A percentile compares a stretch with the other conserved stretches of the same genome.
Evolutionary conservation across 2,888 invertebrate species (phyloP).

Genomic region (Petrophora chlorosata): DNA sequence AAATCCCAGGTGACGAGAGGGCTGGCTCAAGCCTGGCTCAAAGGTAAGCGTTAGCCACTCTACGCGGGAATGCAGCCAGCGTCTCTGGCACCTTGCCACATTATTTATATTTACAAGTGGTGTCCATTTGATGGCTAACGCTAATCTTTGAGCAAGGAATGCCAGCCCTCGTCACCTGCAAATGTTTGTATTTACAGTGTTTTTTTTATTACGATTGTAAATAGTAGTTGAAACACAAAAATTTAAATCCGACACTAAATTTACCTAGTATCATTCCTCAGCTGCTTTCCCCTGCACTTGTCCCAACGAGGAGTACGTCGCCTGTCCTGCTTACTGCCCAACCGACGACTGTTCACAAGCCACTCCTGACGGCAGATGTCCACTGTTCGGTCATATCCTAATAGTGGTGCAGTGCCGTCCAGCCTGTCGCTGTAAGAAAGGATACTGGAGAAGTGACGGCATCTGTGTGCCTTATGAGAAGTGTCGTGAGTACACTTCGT

Average conservation of each 20-base stretch:
- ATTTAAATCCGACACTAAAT: background rate
- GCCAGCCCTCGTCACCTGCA: no score
- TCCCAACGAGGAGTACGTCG: conserved; percentile 42
- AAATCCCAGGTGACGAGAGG: no score
- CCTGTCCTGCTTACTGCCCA: conserved; percentile 52
- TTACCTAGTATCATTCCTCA: conserved; percentile 30
- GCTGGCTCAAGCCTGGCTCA: no score
- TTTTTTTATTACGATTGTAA: no score
- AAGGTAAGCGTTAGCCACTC: no score
- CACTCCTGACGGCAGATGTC: conserved; percentile 41
- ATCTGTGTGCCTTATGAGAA: conserved; percentile 46
- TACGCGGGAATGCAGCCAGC: no score
- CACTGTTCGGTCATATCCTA: conserved; percentile 21
- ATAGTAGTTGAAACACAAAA: no score
- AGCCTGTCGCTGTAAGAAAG: conserved; percentile 45
- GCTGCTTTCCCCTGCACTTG: conserved; percentile 50
- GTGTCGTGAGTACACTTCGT: conserved; percentile 44
- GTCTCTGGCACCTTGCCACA: no score
- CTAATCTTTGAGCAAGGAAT: no score
- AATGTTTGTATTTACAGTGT: no score
- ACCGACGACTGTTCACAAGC: conserved; percentile 50
- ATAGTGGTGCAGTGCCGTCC: conserved; percentile 46
- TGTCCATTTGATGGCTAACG: no score
- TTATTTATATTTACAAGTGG: no score
- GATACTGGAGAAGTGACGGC: conserved; percentile 44